Base-by-base conservation (phyloP, 2,113 vertebrate genomes). In the Corapipo altera region DNA sequence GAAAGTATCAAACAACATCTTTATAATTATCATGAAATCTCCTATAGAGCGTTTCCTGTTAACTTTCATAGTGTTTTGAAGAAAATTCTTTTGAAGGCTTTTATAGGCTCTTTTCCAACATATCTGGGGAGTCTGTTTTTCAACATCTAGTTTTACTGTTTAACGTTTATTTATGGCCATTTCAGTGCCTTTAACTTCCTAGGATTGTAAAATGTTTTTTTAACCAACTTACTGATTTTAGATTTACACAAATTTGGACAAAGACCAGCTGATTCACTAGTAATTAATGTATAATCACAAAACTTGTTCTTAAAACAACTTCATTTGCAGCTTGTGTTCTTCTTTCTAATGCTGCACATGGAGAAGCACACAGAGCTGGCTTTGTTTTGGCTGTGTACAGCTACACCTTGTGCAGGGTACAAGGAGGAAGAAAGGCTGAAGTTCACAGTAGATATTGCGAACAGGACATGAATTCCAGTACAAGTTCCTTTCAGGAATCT, bases 41-140 rank as follows among this genome's bases (percentile, higher is more conserved):
- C 91, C 85, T 93, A 93, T 94, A 90, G 82, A 78, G 93, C 0
- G 1, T 90, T 95, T 94, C 88, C 91, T 94, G 72, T 88, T 88
- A 94, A 96, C 77, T 90, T 95, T 88, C 75, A 23, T 23, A n/a
- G 43, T 94, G 88, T 96, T 97, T 90, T 95, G 88, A 86, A 90
- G 88, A 95, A 93, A 94, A 96, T 88, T 93, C 90, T 95, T 95
- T 69, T 49, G 55, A 88, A 95, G 57, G 90, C 72, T 97, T 96
- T 94, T 91, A 44, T 93, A 96, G 93, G 93, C 93, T 94, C 16
- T 71, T 52, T 39, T 93, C 96, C 95, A 95, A 49, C 57, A 28
- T 95, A 94, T 91, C 90, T 95, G 70, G 55, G 78, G 59, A 93
- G 82, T 52, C 74, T 96, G 91, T 52, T 96, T 96, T 97, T 94